A percentile compares a stretch with the other conserved stretches of the same genome.
phyloP scores from a whole-genome alignment of 2,797 vertebrate genomes.

The Anolis apletophallus region DNA sequence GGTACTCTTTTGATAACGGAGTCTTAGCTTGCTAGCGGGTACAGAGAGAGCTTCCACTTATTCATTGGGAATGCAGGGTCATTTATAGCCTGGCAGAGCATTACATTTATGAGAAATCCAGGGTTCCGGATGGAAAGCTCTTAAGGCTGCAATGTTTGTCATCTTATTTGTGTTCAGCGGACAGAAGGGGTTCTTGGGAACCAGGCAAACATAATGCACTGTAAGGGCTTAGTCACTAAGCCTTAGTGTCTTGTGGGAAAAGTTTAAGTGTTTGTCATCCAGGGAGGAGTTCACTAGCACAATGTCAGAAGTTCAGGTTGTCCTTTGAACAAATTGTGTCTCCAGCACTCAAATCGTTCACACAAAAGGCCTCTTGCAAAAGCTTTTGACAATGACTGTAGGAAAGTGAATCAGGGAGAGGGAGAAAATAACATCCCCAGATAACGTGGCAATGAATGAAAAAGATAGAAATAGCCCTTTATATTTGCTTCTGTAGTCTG shows the following conservation, averaged over 20 bases:
- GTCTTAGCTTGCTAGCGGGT: not conserved
- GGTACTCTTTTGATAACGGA: conserved; percentile 17
- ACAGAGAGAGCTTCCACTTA: conserved; percentile 25
- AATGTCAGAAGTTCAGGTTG: conserved; percentile 50
- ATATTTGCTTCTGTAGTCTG: not conserved
- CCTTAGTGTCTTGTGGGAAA: conserved; percentile 4
- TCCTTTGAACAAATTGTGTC: conserved; percentile 55
- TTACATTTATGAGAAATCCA: conserved; percentile 28
- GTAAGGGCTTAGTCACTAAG: not conserved
- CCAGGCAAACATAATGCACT: conserved; percentile 33
- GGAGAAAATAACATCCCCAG: not conserved
- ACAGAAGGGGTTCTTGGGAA: conserved; percentile 41
- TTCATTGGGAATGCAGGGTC: conserved; percentile 33
- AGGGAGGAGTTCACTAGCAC: not conserved
- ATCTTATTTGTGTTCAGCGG: not conserved
- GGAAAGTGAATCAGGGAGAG: not conserved
- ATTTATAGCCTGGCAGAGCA: conserved; percentile 46
- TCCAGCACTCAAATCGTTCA: conserved; percentile 41
- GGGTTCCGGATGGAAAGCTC: conserved; percentile 52
- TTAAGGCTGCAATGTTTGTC: not conserved
- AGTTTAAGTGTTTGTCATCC: conserved; percentile 15
- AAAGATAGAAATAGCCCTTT: not conserved
- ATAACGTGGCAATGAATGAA: not conserved
- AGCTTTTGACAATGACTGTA: conserved; percentile 25
- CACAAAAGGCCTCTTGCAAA: conserved; percentile 6